Percentiles rank a stretch among this genome's conserved stretches.
Conservation (phyloP, 2,888 invertebrate genomes). For the Caenorhabditis angaria region DNA sequence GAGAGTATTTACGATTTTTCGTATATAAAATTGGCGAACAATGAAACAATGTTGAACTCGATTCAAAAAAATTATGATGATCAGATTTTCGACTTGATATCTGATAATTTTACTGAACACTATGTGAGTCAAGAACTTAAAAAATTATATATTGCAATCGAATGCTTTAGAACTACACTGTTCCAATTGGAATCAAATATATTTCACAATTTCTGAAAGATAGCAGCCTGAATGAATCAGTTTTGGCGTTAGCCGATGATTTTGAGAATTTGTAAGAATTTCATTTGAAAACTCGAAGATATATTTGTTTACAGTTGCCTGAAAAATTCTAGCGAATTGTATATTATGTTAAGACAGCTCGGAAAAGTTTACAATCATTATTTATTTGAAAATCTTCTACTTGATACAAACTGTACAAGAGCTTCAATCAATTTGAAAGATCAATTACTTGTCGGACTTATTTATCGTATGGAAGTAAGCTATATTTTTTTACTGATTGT, state of each 20-base stretch:
- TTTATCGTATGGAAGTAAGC: background rate
- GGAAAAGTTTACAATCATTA: background rate
- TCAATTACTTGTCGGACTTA: background rate
- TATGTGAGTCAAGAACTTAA: background rate
- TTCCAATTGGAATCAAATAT: background rate
- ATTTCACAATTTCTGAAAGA: background rate
- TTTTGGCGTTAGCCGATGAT: background rate
- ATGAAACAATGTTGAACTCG: background rate
- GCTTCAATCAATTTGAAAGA: background rate
- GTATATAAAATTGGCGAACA: background rate
- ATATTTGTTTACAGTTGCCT: background rate
- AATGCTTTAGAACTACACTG: background rate
- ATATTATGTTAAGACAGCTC: background rate
- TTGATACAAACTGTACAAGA: background rate
- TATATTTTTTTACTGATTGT: background rate
- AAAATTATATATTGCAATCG: background rate
- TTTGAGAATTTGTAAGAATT: background rate
- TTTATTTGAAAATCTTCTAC: background rate
- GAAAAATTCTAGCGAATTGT: background rate
- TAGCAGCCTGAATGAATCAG: background rate
- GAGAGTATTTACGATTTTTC: background rate
- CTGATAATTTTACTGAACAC: background rate
- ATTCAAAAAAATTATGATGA: background rate
- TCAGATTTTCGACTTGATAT: background rate
- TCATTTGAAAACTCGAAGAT: background rate